Conservation (phyloP, 1,140 invertebrate genomes). For the Eurosta solidaginis region DNA sequence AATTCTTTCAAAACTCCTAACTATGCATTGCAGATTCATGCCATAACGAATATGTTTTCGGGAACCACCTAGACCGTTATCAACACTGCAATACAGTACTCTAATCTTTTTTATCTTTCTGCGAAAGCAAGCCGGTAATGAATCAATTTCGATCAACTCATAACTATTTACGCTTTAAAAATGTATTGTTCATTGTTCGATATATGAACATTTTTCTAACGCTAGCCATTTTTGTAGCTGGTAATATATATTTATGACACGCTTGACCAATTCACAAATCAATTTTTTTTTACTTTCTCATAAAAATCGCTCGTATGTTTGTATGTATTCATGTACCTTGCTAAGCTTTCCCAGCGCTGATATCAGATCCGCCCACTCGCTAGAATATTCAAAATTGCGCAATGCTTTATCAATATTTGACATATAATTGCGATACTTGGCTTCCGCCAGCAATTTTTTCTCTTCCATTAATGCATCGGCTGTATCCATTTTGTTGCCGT, state of each 20-base stretch:
- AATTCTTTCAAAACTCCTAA: too few species aligned
- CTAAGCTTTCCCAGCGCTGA: constrained; percentile 90
- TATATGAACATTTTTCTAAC: too few species aligned
- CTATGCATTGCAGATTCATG: not conserved
- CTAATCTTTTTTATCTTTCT: not conserved
- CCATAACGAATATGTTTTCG: not conserved
- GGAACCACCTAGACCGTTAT: not conserved
- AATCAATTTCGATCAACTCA: too few species aligned
- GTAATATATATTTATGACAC: too few species aligned
- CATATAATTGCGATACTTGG: constrained; percentile 80
- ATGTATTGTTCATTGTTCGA: too few species aligned
- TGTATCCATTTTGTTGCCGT: constrained; percentile 49
- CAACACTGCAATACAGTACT: not conserved
- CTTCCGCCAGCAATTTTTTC: constrained; percentile 74
- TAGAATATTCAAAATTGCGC: constrained; percentile 91
- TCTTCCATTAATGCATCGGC: constrained; percentile 64
- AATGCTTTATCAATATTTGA: constrained; percentile 85
- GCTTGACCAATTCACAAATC: too few species aligned
- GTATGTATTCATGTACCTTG: constrained; percentile 79
- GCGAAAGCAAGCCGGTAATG: not conserved
- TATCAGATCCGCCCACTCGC: constrained; percentile 95
- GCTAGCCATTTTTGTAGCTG: too few species aligned
- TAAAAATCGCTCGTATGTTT: too few species aligned
- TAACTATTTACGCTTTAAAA: too few species aligned
- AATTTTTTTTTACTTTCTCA: too few species aligned